Percentiles rank a stretch among this genome's conserved stretches.
Evolutionary conservation across 2,888 invertebrate species (phyloP).

Genomic region (Idaea aversata): DNA sequence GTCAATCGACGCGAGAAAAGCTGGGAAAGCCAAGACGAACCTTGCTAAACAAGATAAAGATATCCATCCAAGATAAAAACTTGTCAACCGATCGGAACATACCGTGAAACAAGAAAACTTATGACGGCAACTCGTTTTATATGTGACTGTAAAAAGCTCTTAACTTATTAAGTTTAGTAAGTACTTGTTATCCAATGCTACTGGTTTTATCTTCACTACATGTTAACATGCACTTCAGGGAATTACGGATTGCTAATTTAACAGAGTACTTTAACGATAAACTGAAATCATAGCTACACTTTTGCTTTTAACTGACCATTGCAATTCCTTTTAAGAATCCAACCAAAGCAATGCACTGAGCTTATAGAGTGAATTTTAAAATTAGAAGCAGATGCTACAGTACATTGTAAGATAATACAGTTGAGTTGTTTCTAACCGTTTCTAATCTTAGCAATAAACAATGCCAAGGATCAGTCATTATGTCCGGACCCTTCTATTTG

Average conservation of each 20-base stretch:
- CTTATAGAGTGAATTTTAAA: background rate
- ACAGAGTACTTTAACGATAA: background rate
- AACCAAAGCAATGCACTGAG: background rate
- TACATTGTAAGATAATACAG: background rate
- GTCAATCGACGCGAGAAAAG: background rate
- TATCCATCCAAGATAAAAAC: background rate
- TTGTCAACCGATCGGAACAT: background rate
- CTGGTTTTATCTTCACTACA: background rate
- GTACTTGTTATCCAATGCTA: background rate
- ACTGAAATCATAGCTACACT: background rate
- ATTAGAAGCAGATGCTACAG: background rate
- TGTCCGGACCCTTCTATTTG: constrained; percentile 28
- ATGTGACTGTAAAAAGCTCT: background rate
- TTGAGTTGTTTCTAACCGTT: constrained; percentile 1
- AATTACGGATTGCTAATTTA: background rate
- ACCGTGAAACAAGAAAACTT: background rate
- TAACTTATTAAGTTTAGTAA: background rate
- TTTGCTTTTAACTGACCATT: background rate
- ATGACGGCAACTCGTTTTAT: background rate
- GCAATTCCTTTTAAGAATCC: background rate
- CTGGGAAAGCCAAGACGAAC: background rate
- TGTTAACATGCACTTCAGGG: background rate
- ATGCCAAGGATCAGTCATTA: constrained; percentile 11
- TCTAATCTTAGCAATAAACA: constrained; percentile 11
- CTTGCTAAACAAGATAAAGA: background rate